Base-by-base conservation (phyloP, 2,888 invertebrate species). In the Caenorhabditis zanzibari region DNA sequence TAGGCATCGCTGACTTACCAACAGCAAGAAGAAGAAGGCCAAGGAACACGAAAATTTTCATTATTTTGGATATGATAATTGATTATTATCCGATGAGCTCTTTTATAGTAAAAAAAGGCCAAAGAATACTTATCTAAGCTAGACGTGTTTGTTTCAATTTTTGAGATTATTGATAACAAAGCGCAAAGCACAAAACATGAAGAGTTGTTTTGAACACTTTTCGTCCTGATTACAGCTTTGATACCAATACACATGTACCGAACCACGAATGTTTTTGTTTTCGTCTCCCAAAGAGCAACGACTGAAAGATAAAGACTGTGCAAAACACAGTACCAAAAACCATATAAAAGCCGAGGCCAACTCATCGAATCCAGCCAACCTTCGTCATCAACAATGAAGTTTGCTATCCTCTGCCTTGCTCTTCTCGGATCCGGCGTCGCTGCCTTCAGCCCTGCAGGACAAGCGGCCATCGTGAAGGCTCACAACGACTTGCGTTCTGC, bases 401-500 rank as follows among this genome's bases (percentile, higher is more conserved):
- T 58, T 4, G 9, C 61, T 49, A 41, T 76, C 32, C 14, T 47
- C 32, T 52, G 49, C n/a, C n/a, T 76, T 9, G 76, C 76, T 38
- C 49, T 76, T 26, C 16, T 68, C 44, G 76, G 38, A 12, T 38
- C 59, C 16, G 56, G 54, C 2, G n/a, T 16, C 12, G 71, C 79
- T 47, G 38, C 59, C 12, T 79, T 79, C 64, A 66, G 79, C n/a
- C 4, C 79, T n/a, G 59, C 49, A 16, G 79, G 54, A 3, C 79
- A 79, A 26, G 59, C 69, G 2, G 79, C 64, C 16, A 79, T 79
- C 26, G 71, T 79, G 22, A 79, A 71, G 32, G 79, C 79, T 54
- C 79, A 79, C 49, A 79, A 79, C 22, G 66, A 71, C 28, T n/a
- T 79, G 54, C 52, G 79, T 63, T 72, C 71, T 24, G 32, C 71